Base-by-base conservation (phyloP, 2,797 vertebrate genomes). In the Huso huso region DNA sequence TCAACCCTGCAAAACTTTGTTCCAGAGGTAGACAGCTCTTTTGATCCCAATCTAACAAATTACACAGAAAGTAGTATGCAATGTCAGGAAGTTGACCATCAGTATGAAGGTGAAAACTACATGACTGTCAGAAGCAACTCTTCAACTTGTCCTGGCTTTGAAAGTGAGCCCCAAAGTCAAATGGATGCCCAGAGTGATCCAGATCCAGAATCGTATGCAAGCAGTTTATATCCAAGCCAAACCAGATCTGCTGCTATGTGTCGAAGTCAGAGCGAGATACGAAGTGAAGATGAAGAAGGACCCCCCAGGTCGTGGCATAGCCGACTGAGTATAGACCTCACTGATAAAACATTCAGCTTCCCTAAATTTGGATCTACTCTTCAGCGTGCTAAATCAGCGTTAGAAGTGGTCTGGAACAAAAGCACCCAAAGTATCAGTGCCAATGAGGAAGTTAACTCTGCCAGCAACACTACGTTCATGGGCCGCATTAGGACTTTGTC, bases 281-380 rank as follows among this genome's bases (percentile, higher is more conserved):
- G 91, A 64, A 91, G 89, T 1, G 94, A 96, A 0, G 92, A 95
- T 61, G 90, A 92, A 0, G 95, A 95, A 67, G 94, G 93, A 68
- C 93, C 95, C 52, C 92, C 95, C 3, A 97, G 96, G 75, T 95
- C 97, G 0, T 99, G 97, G 97, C 97, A 97, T 63, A 98, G 96
- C 75, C 88, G 95, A 64, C 84, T 99, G 68, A 99, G 97, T 77
- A 98, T 99, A 70, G 97, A 99, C 70, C 92, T 99, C 71, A 93
- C 89, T 65, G 97, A 98, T 76, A 99, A 97, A 82, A 86, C 93
- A 8, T 98, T 98, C 77, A 91, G 92, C 75, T 98, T 98, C 80
- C 94, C 89, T 2, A 91, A 93, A 64, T 98, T 99, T 81, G 97
- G 96, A 11, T 96, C 93, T 62, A 96, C 95, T 0, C 84, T 99